Conservation (phyloP, 2,888 invertebrate species). For the Hyposoter didymator region DNA sequence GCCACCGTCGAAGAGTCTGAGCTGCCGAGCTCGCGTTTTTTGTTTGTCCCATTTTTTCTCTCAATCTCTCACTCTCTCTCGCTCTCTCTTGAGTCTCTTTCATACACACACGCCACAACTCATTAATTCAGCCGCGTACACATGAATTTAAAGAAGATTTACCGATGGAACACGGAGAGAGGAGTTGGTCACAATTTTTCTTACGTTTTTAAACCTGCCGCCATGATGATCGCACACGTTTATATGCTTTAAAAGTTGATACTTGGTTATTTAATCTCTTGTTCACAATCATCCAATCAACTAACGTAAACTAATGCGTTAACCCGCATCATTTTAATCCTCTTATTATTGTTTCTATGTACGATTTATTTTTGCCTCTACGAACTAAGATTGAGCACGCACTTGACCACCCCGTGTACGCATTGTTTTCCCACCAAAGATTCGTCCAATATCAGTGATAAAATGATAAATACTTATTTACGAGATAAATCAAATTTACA, state of each 20-base stretch:
- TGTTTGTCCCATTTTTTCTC: conserved; percentile 7
- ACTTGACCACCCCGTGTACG: conserved; percentile 66
- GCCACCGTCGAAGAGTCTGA: conserved; percentile 27
- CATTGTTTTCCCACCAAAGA: conserved; percentile 52
- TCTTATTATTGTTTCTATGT: conserved; percentile 43
- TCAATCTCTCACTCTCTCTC: conserved; percentile 24
- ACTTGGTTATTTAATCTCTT: background rate
- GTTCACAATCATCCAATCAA: conserved; percentile 6
- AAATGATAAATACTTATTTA: background rate
- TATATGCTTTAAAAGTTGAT: conserved; percentile 9
- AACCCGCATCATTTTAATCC: conserved; percentile 31
- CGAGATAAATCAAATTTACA: background rate
- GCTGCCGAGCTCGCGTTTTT: background rate
- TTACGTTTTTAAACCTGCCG: conserved; percentile 6
- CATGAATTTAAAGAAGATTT: conserved; percentile 58
- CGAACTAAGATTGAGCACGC: conserved; percentile 78
- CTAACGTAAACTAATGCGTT: conserved; percentile 45
- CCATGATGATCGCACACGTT: conserved; percentile 31
- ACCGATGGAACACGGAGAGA: conserved; percentile 61
- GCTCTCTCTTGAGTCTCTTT: background rate
- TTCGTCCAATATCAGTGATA: conserved; percentile 4
- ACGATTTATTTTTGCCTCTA: conserved; percentile 70
- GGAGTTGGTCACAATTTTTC: conserved; percentile 50
- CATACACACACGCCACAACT: conserved; percentile 52
- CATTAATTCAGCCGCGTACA: conserved; percentile 38